Evolutionary conservation across 2,797 vertebrate genomes (phyloP).

Genomic region (Helarctos malayanus): DNA sequence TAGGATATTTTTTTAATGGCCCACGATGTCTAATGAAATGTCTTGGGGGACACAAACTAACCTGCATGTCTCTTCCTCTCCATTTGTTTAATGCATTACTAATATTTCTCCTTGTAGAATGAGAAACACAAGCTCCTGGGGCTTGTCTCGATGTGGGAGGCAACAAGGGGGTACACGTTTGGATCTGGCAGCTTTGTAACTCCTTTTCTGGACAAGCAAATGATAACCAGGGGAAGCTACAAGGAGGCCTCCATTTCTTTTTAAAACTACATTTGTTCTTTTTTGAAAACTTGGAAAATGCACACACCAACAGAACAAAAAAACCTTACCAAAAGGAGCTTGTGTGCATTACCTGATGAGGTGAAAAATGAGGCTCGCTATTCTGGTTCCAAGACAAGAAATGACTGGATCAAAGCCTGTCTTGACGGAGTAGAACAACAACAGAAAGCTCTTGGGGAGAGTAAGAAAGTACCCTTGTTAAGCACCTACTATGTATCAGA

Average conservation of each 20-base stretch:
- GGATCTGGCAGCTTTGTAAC: neutral
- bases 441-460: neutral
- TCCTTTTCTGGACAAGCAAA: neutral
- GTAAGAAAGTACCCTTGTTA: no score
- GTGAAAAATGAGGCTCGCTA: neutral
- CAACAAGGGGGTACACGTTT: neutral
- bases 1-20: neutral
- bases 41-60: neutral
- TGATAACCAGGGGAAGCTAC: neutral
- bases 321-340: neutral
- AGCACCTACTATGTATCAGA: fast-evolving
- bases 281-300: neutral
- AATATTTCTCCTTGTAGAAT: neutral
- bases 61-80: neutral
- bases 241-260: neutral
- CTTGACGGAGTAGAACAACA: neutral
- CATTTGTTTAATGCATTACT: neutral
- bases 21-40: neutral
- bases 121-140: fast-evolving
- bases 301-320: neutral
- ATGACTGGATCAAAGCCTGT: neutral
- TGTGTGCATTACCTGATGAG: neutral
- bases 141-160: fast-evolving
- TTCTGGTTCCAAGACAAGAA: neutral
- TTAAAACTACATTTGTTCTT: neutral